Evolutionary conservation across 2,888 invertebrate genomes (phyloP), one percentile per base, ranked within the genome.

Genomic region (Phlogophora meticulosa): DNA sequence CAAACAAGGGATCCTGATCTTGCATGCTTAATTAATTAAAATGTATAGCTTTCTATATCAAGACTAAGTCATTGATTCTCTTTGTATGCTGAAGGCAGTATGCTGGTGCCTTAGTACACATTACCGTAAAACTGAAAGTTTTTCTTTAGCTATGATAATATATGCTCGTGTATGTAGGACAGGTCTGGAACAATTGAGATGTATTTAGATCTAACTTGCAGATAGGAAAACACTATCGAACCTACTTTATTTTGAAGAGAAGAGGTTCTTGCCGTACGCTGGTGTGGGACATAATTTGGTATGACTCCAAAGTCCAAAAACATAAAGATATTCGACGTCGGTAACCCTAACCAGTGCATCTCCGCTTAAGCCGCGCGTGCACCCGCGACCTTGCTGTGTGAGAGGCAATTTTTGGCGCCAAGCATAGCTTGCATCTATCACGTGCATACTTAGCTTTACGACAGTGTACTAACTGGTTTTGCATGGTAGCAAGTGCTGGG

Each of bases 341-440:
- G 5, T 24, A 76, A 51, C 83, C 82, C 83, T 82, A 76, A n/a
- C 5, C 32, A 70, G 78, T 73, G 80, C 85, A 86, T 86, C 84
- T 82, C 76, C 70, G 51, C 62, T 63, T 74, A 72, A 75, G 55
- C 59, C 69, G 55, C 36, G 80, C 69, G 73, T 63, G 81, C 65
- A 66, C 66, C 53, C 13, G 56, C 82, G 87, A 70, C 88, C 88
- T 88, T 86, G 88, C 75, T 17, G 52, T 64, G 85, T 84, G 85
- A 85, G 85, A 83, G 87, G 84, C 77, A 71, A 81, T 70, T 82
- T 87, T 80, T 78, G 83, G 82, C 86, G 85, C 86, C 82, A 80
- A 74, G 36, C 49, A 53, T 53, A 62, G 45, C 72, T 76, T 67
- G 72, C 62, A 67, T 73, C 60, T 69, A 63, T 69, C 56, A 66